Evolutionary conservation across 1,140 invertebrate species (phyloP).

Genomic region (Gryllus bimaculatus): DNA sequence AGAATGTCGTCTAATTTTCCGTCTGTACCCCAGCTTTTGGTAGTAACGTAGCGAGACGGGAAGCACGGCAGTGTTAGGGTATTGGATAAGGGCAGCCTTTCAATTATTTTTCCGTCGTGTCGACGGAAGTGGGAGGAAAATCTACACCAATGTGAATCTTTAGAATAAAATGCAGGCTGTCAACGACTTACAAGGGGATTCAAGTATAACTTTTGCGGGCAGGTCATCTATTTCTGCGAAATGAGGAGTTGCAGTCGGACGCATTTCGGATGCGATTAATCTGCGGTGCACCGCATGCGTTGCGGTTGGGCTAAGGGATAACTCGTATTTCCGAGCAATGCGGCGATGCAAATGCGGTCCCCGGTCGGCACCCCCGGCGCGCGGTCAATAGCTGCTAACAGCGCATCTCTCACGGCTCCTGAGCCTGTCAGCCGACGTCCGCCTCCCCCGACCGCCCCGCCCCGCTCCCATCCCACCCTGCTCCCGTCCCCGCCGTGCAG

Average conservation of each 20-base stretch:
- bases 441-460: background rate
- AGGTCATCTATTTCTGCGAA: background rate
- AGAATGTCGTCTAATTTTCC: background rate
- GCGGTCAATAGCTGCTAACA: conserved; percentile 3
- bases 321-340: background rate
- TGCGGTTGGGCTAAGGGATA: background rate
- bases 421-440: background rate
- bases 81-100: too few relatives aligned
- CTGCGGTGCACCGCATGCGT: background rate
- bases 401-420: background rate
- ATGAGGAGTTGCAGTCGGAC: background rate
- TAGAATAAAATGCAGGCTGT: too few relatives aligned
- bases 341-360: background rate
- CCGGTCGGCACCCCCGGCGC: too few relatives aligned
- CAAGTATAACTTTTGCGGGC: background rate
- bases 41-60: too few relatives aligned
- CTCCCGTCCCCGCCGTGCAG: background rate
- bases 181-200: background rate
- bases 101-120: too few relatives aligned
- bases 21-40: too few relatives aligned
- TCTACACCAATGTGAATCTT: too few relatives aligned
- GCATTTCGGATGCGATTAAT: background rate
- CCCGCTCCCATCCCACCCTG: background rate
- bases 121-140: too few relatives aligned
- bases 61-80: too few relatives aligned